These are phyloP conservation scores for Cataglyphis altisquamis DNA, from an alignment of 2,888 invertebrate genomes.

Conservation along the genomic window DNA sequence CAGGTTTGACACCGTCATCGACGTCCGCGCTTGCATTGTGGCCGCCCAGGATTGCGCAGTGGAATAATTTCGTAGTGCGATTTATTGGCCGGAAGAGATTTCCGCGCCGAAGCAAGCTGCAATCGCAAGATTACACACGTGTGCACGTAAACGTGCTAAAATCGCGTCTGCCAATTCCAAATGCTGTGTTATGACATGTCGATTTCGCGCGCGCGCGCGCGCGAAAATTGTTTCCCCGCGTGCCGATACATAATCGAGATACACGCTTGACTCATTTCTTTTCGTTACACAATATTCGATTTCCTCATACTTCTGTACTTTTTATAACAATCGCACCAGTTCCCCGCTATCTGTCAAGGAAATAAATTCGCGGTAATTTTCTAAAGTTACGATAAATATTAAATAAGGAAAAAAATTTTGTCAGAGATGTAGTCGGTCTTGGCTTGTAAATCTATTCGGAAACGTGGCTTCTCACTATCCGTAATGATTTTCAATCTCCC, in stretches of 20 bases:
- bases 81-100: slow-evolving; percentile 35
- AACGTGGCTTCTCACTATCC: neutral
- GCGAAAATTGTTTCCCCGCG: neutral
- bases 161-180: slow-evolving; percentile 29
- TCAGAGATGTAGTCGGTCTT: neutral
- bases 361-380: neutral
- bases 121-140: neutral
- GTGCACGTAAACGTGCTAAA: slow-evolving; percentile 1
- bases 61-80: slow-evolving; percentile 20
- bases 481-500: slow-evolving; percentile 19
- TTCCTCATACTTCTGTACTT: slow-evolving; percentile 10
- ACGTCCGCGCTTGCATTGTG: slow-evolving; percentile 12
- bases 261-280: slow-evolving; percentile 15
- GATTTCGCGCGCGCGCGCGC: slow-evolving; percentile 26
- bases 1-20: slow-evolving; percentile 31
- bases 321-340: slow-evolving; percentile 8
- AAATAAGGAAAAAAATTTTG: neutral
- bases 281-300: slow-evolving; percentile 12
- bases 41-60: slow-evolving; percentile 29
- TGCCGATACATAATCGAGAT: neutral
- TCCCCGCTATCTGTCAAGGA: neutral
- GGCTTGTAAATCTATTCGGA: neutral
- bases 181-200: slow-evolving; percentile 28
- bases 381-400: neutral
- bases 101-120: slow-evolving; percentile 9